phyloP scores from a whole-genome alignment of 2,888 invertebrate genomes.

The Eubasilissa splendida region DNA sequence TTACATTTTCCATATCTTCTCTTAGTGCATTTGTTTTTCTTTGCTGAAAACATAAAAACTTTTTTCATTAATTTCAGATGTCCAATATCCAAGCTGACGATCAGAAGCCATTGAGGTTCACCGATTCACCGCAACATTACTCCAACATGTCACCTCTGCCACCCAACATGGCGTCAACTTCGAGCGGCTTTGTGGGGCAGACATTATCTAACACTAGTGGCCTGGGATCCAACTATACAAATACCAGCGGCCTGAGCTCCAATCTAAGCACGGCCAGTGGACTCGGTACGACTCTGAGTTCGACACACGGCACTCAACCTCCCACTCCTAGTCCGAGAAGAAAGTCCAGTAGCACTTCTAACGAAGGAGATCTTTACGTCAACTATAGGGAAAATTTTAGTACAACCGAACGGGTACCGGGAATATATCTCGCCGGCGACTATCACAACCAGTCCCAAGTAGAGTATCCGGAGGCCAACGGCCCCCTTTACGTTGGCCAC shows the following conservation, averaged over 20 bases:
- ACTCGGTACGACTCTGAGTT: constrained; percentile 61
- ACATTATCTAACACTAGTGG: constrained; percentile 73
- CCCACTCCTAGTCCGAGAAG: constrained; percentile 81
- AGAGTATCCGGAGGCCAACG: constrained; percentile 65
- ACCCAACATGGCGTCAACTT: constrained; percentile 64
- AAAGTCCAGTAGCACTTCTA: constrained; percentile 81
- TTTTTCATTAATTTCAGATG: constrained; percentile 29
- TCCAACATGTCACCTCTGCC: constrained; percentile 68
- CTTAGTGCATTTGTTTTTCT: too few relatives aligned
- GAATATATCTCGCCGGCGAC: constrained; percentile 68
- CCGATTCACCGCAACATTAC: constrained; percentile 83
- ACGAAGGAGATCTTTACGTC: constrained; percentile 78
- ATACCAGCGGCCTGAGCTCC: constrained; percentile 63
- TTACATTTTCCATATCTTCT: too few relatives aligned
- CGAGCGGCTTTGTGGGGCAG: constrained; percentile 62
- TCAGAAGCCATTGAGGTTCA: constrained; percentile 79
- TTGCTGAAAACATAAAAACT: constrained; percentile 1
- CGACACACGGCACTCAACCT: constrained; percentile 64
- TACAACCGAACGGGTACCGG: constrained; percentile 65
- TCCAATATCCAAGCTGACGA: constrained; percentile 68
- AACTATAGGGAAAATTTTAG: constrained; percentile 71
- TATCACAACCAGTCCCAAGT: constrained; percentile 62
- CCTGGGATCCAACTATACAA: constrained; percentile 71
- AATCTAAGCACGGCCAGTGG: constrained; percentile 62
- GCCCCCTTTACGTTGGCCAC: constrained; percentile 54